Base-by-base conservation (phyloP, 2,113 vertebrate species). In the Heterocephalus glaber region DNA sequence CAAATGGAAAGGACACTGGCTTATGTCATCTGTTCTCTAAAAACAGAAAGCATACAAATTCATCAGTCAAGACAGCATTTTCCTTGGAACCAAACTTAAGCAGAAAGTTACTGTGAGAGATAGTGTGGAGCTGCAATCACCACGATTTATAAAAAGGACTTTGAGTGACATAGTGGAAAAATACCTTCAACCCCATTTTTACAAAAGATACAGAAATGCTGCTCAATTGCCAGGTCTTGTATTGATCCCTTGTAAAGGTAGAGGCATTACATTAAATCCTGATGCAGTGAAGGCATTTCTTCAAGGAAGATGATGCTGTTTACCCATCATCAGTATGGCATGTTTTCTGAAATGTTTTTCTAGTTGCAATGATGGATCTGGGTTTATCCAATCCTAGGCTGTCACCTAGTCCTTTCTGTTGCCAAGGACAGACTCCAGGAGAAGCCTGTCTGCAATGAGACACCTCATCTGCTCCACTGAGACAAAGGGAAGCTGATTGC, bases 151-250 rank as follows among this genome's bases (percentile, higher is more conserved):
- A 96, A 96, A 93, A 96, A 87, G 76, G 94, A 86, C 92, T 76
- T 63, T 87, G 95, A 96, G 47, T 89, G 96, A 93, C 93, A 93
- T 33, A 54, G 58, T 93, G 89, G 95, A 90, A 97, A 97, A 97
- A 92, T 66, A 92, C 47, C 74, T 96, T 68, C 83, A 83, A 77
- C 52, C 16, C 26, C 76, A 96, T 92, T 96, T 97, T 89, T 95
- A 91, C 65, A 83, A 95, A 81, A 94, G 76, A 89, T 60, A 84
- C 63, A 90, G 80, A 93, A 94, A 89, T 86, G 49, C 85, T 60
- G 26, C 68, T 93, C 95, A 92, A 44, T 95, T 92, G 89, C 63
- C 93, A 82, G 41, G 70, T 81, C 65, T 94, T 17, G 0, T 93
- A 97, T 92, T 93, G 97, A 96, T 96, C 47, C 58, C 70, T 6